Evolutionary conservation across 2,797 vertebrate genomes (phyloP), one percentile per base, ranked within the genome.

Genomic region (Ptychadena robeensis): DNA sequence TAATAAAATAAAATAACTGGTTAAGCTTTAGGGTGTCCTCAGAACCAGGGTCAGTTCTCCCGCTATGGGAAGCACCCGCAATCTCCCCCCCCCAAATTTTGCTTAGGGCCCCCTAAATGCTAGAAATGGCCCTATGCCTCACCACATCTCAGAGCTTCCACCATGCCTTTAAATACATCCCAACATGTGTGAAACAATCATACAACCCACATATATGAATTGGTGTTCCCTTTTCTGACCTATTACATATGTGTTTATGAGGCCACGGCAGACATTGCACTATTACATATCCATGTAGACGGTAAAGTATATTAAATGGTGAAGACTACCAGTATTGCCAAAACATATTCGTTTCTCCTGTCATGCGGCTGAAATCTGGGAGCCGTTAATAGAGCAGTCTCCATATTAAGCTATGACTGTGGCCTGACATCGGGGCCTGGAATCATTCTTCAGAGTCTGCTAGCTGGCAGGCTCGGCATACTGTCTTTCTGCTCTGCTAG

Each of bases 261-360:
- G 22, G 44, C 44, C 18, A 53, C 22, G 18, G 22, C 15, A 53
- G 44, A 53, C 18, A 53, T 22, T 53, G 44, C 44, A 53, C 44
- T 18, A 15, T 53, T 53, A 18, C 18, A 7, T 53, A 22, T 15
- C 44, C 44, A 7, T 53, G 18, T 53, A 53, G 18, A 15, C 22
- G 44, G 18, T 53, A n/a, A 53, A n/a, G 15, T 5, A 10, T 25
- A 61, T 61, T 61, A 61, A 25, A 61, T 14, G 28, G 44, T 53
- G 44, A 53, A 25, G 59, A 61, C 59, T 27, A 61, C 28, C 59
- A 25, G 28, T 61, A n/a, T 61, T 15, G 59, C 59, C 59, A 61
- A 59, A 61, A 28, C 59, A 61, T 61, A 61, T 61, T 61, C 28
- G 59, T 61, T 61, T 61, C 59, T 61, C n/a, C 59, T 61, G 59